phyloP scores from a whole-genome alignment of 2,113 vertebrate genomes.

The Dissostichus mawsoni region DNA sequence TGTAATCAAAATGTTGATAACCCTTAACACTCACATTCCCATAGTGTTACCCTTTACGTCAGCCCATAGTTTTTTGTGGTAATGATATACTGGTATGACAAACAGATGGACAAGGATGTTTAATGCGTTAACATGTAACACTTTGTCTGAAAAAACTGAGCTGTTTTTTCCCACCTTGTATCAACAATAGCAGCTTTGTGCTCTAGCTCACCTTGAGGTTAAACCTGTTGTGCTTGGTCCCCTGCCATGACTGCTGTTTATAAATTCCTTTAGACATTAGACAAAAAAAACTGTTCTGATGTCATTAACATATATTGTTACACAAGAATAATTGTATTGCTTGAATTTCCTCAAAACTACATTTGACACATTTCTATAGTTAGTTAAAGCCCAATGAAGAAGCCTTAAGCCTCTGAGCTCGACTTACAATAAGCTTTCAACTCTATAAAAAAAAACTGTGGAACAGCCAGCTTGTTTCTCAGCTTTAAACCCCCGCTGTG shows the following conservation, averaged over 20 bases:
- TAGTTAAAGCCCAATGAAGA: neutral
- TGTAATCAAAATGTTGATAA: neutral
- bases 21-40: neutral
- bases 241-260: neutral
- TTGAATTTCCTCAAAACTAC: neutral
- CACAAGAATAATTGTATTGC: neutral
- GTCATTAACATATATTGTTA: neutral
- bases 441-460: slow-evolving; percentile 29
- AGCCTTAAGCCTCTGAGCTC: neutral
- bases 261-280: slow-evolving; percentile 1
- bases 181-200: slow-evolving; percentile 52
- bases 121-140: neutral
- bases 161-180: neutral
- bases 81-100: neutral
- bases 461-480: slow-evolving; percentile 21
- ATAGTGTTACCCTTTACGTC: too few species aligned
- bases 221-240: slow-evolving; percentile 67
- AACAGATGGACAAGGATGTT: neutral
- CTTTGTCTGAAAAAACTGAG: neutral
- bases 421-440: slow-evolving; percentile 1
- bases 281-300: slow-evolving; percentile 7
- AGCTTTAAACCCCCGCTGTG: slow-evolving; percentile 43
- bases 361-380: neutral
- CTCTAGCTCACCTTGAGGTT: slow-evolving; percentile 17
- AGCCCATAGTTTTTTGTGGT: neutral